Conservation (phyloP, 2,888 invertebrate genomes). For the Exocentrus adspersus region DNA sequence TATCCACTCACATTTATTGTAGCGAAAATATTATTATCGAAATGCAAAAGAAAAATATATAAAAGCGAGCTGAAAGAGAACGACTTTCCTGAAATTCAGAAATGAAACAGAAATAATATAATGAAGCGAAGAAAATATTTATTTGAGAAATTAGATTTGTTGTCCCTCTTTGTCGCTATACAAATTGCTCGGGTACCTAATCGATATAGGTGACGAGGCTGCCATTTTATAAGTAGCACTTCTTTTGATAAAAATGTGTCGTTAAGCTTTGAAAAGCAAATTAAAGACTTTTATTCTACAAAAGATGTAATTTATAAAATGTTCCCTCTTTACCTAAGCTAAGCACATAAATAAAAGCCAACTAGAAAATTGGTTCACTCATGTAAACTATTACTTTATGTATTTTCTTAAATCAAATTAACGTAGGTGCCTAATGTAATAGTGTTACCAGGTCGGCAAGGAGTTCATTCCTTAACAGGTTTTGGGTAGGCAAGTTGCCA, state of each 20-base stretch:
- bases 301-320: no score
- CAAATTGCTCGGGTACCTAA: constrained; percentile 58
- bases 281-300: constrained; percentile 53
- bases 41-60: constrained; percentile 55
- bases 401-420: no score
- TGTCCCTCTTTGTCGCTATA: constrained; percentile 59
- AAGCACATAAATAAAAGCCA: no score
- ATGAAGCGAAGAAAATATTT: constrained; percentile 65
- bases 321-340: no score
- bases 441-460: no score
- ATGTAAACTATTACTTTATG: no score
- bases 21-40: constrained; percentile 55
- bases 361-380: no score
- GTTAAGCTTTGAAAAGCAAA: constrained; percentile 58
- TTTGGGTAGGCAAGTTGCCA: no score
- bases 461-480: no score
- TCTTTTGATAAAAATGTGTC: constrained; percentile 60
- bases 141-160: constrained; percentile 66
- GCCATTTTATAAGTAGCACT: constrained; percentile 56
- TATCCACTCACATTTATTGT: constrained; percentile 49
- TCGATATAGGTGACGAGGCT: constrained; percentile 57
- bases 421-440: no score
- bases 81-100: constrained; percentile 51
- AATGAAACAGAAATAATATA: constrained; percentile 64
- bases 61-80: constrained; percentile 56